Conservation (phyloP, 2,797 vertebrate species). For the Oophaga sylvatica region DNA sequence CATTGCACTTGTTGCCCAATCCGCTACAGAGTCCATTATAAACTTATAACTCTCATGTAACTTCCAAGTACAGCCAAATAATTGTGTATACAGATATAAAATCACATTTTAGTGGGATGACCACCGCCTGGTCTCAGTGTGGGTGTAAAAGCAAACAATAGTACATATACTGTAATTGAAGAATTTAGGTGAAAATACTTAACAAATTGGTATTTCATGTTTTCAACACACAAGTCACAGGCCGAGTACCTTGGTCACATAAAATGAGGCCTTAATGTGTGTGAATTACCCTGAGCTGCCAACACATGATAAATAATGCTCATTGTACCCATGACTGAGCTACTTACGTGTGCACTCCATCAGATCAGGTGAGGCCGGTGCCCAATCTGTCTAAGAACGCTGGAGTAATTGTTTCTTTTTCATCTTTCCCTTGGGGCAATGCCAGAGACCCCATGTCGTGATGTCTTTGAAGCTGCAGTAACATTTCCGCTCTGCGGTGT, state of each 20-base stretch:
- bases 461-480: slow-evolving; percentile 17
- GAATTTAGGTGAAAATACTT: background rate
- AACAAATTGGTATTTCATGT: background rate
- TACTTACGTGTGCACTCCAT: slow-evolving; percentile 26
- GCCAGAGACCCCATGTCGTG: background rate
- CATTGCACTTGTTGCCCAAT: too few species aligned
- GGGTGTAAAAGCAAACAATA: background rate
- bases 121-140: too few species aligned
- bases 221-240: background rate
- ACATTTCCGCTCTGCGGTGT: slow-evolving; percentile 1
- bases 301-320: slow-evolving; percentile 23
- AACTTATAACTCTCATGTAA: too few species aligned
- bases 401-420: background rate
- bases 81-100: too few species aligned
- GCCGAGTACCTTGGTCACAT: background rate
- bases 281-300: background rate
- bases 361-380: slow-evolving; percentile 11
- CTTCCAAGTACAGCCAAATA: too few species aligned
- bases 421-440: background rate
- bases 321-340: background rate
- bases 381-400: background rate
- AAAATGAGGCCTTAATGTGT: background rate
- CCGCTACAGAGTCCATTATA: too few species aligned
- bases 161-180: background rate
- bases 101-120: too few species aligned